These are phyloP conservation scores for Martes flavigula DNA, from an alignment of 2,797 vertebrate species.

Conservation along the genomic window DNA sequence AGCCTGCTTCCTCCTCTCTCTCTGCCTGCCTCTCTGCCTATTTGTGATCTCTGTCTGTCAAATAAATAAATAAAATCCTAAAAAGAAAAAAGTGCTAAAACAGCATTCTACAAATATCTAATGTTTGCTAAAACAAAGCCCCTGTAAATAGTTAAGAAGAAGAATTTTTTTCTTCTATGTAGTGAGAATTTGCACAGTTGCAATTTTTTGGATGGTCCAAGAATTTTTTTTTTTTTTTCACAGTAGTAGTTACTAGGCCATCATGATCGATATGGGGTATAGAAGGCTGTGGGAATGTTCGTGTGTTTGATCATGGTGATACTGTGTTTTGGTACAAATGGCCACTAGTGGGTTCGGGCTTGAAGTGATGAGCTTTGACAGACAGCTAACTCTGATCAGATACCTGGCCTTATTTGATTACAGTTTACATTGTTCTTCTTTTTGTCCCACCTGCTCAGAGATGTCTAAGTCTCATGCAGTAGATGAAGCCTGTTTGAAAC, in stretches of 20 bases:
- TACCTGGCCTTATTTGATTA: background rate
- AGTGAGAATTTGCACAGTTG: background rate
- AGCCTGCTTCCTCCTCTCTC: no score
- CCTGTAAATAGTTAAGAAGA: background rate
- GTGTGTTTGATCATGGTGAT: background rate
- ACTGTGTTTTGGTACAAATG: background rate
- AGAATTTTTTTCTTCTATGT: background rate
- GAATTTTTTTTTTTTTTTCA: background rate
- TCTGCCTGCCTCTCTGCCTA: no score
- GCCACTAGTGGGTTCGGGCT: background rate
- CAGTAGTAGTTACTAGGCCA: background rate
- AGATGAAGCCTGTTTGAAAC: background rate
- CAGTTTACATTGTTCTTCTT: background rate
- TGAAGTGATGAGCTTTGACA: background rate
- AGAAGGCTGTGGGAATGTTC: background rate
- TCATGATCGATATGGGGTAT: background rate
- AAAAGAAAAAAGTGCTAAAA: background rate
- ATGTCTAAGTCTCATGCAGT: background rate
- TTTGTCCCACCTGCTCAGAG: background rate
- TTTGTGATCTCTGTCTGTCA: no score
- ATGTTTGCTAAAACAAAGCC: conserved; percentile 19
- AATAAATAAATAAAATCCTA: no score
- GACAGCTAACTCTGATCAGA: background rate
- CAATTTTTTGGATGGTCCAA: background rate
- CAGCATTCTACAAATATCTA: background rate